These are phyloP conservation scores for Leptoteleia sp. DNA, from an alignment of 1,140 invertebrate species.

Conservation along the genomic window DNA sequence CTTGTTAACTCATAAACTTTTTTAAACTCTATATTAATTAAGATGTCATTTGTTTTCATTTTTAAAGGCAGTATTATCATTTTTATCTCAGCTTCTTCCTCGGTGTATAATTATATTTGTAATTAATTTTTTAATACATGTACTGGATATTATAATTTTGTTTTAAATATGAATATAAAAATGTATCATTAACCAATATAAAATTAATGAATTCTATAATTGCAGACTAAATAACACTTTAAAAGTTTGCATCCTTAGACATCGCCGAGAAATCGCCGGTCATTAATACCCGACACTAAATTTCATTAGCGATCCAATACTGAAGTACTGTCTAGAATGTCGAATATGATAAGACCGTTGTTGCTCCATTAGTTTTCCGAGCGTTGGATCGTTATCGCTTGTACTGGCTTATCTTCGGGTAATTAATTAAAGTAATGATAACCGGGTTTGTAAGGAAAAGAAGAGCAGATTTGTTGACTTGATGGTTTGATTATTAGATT, in stretches of 20 bases:
- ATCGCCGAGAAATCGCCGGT: slow-evolving; percentile 4
- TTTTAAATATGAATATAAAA: no score
- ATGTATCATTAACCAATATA: no score
- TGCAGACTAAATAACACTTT: slow-evolving; percentile 13
- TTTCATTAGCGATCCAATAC: slow-evolving; percentile 70
- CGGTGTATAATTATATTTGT: no score
- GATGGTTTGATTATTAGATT: slow-evolving; percentile 21
- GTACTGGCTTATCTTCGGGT: slow-evolving; percentile 37
- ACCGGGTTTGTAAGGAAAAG: slow-evolving; percentile 6
- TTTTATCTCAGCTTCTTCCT: no score
- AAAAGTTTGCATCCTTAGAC: not conserved
- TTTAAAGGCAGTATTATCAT: no score
- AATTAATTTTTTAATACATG: no score
- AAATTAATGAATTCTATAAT: no score
- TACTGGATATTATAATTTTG: no score
- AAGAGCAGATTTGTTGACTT: slow-evolving; percentile 24
- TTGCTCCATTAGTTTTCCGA: slow-evolving; percentile 45
- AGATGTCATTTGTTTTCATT: no score
- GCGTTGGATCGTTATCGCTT: slow-evolving; percentile 37
- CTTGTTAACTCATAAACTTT: no score
- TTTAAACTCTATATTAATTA: no score
- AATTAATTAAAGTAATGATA: slow-evolving; percentile 50
- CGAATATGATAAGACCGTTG: slow-evolving; percentile 53
- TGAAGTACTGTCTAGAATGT: slow-evolving; percentile 40
- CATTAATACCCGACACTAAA: slow-evolving; percentile 38